Percentiles rank a stretch among this genome's conserved stretches.
phyloP scores from a whole-genome alignment of 2,797 vertebrate genomes.

The Cryptoblepharus egeriae region DNA sequence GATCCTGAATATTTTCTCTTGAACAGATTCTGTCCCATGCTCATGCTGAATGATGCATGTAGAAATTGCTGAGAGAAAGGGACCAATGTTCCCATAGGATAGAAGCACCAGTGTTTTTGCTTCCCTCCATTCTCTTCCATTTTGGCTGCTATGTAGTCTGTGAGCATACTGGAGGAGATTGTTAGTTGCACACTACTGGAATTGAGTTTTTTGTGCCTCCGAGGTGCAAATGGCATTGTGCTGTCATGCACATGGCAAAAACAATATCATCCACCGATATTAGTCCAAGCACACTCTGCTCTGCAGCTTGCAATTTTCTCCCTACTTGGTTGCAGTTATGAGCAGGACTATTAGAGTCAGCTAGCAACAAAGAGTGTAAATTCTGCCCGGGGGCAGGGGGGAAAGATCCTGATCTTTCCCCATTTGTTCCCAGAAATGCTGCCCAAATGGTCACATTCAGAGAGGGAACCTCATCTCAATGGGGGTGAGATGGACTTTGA shows the following conservation, averaged over 20 bases:
- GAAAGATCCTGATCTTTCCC: background rate
- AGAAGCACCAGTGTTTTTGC: background rate
- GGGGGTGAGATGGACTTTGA: background rate
- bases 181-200: background rate
- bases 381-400: background rate
- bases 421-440: background rate
- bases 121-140: background rate
- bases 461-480: background rate
- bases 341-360: background rate
- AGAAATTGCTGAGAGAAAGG: background rate
- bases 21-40: background rate
- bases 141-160: background rate
- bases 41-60: background rate
- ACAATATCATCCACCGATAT: conserved; percentile 12
- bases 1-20: background rate
- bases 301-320: conserved; percentile 6
- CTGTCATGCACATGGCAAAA: background rate
- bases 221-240: conserved; percentile 26
- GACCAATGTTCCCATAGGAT: background rate
- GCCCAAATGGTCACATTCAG: background rate
- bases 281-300: background rate
- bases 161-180: background rate
- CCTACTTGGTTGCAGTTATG: background rate
- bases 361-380: background rate
- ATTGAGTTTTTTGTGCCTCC: background rate